A percentile compares a stretch with the other conserved stretches of the same genome.
Conservation (phyloP, 2,797 vertebrate genomes). For the Phataginus tetradactyla region DNA sequence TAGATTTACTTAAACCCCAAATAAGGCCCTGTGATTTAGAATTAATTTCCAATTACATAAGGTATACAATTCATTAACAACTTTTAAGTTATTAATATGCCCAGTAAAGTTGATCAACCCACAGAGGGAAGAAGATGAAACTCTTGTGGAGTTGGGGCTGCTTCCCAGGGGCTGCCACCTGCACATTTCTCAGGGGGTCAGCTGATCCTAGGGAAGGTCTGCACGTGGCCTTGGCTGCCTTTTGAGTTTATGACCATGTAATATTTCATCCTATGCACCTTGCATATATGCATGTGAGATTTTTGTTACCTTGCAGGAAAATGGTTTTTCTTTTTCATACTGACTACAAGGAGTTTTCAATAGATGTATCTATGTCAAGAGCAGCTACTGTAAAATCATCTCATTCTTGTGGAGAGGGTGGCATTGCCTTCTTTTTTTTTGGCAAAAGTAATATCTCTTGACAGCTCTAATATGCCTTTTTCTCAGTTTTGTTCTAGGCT, state of each 20-base stretch:
- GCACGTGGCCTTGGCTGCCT: fast-evolving
- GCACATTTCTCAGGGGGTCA: background rate
- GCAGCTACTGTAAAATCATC: background rate
- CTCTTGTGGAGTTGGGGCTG: background rate
- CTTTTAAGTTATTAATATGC: background rate
- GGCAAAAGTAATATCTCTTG: conserved; percentile 51
- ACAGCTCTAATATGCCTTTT: conserved; percentile 39
- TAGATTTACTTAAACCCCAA: background rate
- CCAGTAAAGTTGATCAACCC: background rate
- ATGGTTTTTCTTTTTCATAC: background rate
- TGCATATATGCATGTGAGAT: background rate
- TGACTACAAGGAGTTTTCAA: conserved; percentile 15
- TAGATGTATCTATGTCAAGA: conserved; percentile 42
- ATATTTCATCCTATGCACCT: background rate
- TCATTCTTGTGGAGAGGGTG: background rate
- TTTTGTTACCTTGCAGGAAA: background rate
- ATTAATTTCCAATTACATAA: background rate
- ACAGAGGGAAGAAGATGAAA: background rate
- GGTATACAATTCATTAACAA: background rate
- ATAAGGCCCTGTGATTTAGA: background rate
- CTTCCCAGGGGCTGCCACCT: background rate
- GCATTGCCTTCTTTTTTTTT: background rate
- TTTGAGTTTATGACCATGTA: background rate
- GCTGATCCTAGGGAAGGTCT: fast-evolving
- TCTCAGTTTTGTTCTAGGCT: conserved; percentile 37